These are phyloP conservation scores for Stegana nigrithorax DNA, from an alignment of 2,888 invertebrate genomes.

Conservation along the genomic window DNA sequence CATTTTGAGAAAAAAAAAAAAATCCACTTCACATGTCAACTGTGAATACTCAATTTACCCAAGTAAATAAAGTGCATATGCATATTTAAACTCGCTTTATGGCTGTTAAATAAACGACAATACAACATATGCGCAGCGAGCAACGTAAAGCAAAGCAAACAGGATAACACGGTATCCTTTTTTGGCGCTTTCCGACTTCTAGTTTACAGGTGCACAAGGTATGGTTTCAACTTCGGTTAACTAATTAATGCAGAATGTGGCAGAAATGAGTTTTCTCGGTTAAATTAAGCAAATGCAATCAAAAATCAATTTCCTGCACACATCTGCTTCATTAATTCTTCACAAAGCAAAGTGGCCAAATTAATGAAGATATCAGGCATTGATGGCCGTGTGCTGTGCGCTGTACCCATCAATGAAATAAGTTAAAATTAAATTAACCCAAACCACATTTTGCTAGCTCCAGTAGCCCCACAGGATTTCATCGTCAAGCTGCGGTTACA, in stretches of 20 bases:
- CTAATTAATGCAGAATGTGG: conserved; percentile 1
- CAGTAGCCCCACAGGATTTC: no score
- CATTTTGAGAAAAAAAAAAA: no score
- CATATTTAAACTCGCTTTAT: not conserved
- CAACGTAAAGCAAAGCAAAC: no score
- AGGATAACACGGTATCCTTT: no score
- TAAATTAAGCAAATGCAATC: not conserved
- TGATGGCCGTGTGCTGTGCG: not conserved
- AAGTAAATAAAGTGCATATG: not conserved
- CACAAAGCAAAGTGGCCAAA: no score
- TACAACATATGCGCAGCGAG: no score
- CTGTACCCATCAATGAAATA: not conserved
- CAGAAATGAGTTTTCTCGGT: no score
- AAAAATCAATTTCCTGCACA: not conserved
- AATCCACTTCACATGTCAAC: not conserved
- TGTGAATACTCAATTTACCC: not conserved
- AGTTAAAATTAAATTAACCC: not conserved
- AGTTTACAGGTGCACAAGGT: not conserved
- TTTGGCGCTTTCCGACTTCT: not conserved
- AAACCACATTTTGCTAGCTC: no score
- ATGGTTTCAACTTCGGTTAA: not conserved
- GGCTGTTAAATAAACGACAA: not conserved
- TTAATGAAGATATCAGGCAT: not conserved
- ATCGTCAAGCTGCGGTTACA: not conserved
- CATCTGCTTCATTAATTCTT: not conserved